Conservation (phyloP, 2,113 vertebrate genomes). For the Phaethornis superciliosus region DNA sequence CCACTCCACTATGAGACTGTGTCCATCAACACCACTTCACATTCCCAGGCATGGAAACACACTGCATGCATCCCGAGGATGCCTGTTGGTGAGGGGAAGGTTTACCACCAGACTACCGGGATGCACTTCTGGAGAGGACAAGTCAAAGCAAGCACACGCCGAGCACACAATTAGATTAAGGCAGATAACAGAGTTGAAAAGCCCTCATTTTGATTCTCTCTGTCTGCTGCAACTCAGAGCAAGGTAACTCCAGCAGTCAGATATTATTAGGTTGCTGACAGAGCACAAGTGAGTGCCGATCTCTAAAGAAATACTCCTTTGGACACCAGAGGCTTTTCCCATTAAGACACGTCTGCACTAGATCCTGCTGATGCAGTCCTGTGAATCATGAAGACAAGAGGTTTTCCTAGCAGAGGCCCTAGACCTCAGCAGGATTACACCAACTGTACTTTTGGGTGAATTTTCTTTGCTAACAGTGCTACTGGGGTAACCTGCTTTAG, state of each 20-base stretch:
- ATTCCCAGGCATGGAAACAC: neutral
- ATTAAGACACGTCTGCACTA: neutral
- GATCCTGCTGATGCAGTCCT: constrained; percentile 20
- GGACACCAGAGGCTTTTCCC: neutral
- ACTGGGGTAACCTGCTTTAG: neutral
- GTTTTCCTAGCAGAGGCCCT: neutral
- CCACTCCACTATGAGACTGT: accelerated
- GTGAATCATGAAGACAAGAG: neutral
- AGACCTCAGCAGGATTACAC: neutral
- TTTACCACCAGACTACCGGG: neutral
- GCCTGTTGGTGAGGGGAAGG: neutral
- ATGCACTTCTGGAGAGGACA: neutral
- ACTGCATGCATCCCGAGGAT: neutral
- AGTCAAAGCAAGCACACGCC: neutral
- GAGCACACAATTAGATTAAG: neutral
- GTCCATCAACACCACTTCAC: neutral
- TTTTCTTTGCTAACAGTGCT: neutral
- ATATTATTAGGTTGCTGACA: accelerated
- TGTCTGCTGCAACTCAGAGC: neutral
- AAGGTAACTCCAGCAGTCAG: neutral
- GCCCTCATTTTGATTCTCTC: neutral
- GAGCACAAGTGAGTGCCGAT: accelerated
- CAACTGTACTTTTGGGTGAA: neutral
- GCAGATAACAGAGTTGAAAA: neutral
- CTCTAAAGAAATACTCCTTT: neutral